Conservation (phyloP, 2,797 vertebrate genomes). For the Enteromius treurensis region DNA sequence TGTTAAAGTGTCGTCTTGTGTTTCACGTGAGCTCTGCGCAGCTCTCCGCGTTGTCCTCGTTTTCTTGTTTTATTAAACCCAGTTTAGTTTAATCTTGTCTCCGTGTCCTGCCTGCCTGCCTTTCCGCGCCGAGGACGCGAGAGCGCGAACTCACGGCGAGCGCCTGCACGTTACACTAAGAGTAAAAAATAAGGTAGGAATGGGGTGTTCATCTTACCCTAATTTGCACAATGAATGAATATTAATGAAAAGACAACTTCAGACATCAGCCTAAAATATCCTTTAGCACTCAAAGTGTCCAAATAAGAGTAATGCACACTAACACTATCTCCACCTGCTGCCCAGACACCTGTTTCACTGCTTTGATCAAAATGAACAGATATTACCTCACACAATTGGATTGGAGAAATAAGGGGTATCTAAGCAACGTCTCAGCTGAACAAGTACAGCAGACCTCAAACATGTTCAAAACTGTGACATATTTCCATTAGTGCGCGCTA, state of each 20-base stretch:
- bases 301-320: background rate
- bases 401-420: background rate
- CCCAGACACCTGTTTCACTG: slow-evolving; percentile 1
- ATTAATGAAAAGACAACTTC: background rate
- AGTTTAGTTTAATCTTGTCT: too few species aligned
- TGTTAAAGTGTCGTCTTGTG: too few species aligned
- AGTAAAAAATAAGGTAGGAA: background rate
- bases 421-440: slow-evolving; percentile 23
- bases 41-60: too few species aligned
- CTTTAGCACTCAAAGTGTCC: background rate
- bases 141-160: too few species aligned
- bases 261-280: background rate
- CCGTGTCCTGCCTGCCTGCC: too few species aligned
- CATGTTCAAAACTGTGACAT: slow-evolving; percentile 6
- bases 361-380: slow-evolving; percentile 6
- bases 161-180: too few species aligned
- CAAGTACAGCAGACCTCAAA: background rate
- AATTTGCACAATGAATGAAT: background rate
- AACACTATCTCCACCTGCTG: slow-evolving; percentile 12
- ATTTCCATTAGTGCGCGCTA: background rate
- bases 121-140: too few species aligned
- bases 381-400: background rate
- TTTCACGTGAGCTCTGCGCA: too few species aligned
- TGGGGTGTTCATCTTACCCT: background rate
- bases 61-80: too few species aligned